Percentiles rank a stretch among this genome's conserved stretches.
Conservation (phyloP, 2,797 vertebrate species). For the Silurus aristotelis region DNA sequence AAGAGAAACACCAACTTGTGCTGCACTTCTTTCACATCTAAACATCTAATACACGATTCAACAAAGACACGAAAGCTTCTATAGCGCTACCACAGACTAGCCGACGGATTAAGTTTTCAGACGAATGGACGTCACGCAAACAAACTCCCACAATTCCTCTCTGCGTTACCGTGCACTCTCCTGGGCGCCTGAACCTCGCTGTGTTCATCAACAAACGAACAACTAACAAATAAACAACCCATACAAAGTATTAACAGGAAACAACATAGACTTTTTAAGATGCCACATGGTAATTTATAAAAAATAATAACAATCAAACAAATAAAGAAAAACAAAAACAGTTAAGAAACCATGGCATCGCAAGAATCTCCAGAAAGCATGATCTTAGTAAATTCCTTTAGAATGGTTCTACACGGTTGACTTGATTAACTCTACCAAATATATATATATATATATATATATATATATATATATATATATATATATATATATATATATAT, state of each 20-base stretch:
- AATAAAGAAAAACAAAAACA: conserved; percentile 67
- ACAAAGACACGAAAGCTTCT: background rate
- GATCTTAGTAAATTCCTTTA: conserved; percentile 76
- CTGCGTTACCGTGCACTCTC: conserved; percentile 81
- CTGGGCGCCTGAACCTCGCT: conserved; percentile 80
- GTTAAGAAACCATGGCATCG: conserved; percentile 69
- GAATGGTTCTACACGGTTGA: conserved; percentile 74
- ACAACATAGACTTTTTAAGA: conserved; percentile 64
- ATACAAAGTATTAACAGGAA: conserved; percentile 62
- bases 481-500: too few relatives aligned
- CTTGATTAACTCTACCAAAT: conserved; percentile 57
- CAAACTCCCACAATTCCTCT: conserved; percentile 59
- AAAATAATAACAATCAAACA: conserved; percentile 59
- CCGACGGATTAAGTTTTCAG: background rate
- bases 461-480: conserved; percentile 62
- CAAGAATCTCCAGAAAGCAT: conserved; percentile 73
- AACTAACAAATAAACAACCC: conserved; percentile 63
- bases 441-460: conserved; percentile 67
- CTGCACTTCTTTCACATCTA: conserved; percentile 27
- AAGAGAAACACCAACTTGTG: background rate
- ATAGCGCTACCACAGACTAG: conserved; percentile 5
- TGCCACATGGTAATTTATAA: conserved; percentile 72
- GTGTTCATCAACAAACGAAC: conserved; percentile 73
- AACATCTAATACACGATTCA: conserved; percentile 3
- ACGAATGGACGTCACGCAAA: background rate